Percentiles rank a stretch among this genome's conserved stretches.
Evolutionary conservation across 2,113 vertebrate genomes (phyloP).

Genomic region (Aspiorhynchus laticeps): DNA sequence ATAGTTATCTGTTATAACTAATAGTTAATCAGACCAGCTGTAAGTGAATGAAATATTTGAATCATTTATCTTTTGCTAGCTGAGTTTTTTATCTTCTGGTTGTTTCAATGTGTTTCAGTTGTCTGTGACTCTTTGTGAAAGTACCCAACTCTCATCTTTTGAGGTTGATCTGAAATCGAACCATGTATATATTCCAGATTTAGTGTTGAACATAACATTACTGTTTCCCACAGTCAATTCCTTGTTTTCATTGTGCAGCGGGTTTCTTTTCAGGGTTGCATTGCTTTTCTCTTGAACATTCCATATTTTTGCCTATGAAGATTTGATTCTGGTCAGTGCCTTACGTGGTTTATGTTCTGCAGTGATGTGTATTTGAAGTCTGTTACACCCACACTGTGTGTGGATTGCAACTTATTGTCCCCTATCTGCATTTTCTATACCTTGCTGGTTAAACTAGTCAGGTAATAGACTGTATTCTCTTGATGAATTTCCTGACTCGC

Average conservation of each 20-base stretch:
- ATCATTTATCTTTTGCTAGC: background rate
- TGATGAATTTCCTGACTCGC: background rate
- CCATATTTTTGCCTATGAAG: background rate
- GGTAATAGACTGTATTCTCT: background rate
- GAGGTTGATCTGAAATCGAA: background rate
- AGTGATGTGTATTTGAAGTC: background rate
- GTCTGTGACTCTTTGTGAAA: background rate
- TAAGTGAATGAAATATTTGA: background rate
- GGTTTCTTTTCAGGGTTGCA: background rate
- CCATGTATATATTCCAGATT: background rate
- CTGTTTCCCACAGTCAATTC: background rate
- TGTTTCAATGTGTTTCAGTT: background rate
- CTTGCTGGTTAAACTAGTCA: slow-evolving; percentile 9
- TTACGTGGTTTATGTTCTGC: background rate
- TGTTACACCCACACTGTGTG: slow-evolving; percentile 34
- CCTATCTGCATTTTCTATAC: background rate
- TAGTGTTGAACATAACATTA: background rate
- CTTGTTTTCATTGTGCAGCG: background rate
- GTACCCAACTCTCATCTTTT: background rate
- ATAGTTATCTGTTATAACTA: background rate
- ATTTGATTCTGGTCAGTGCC: slow-evolving; percentile 4
- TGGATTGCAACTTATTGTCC: background rate
- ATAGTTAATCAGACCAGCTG: background rate
- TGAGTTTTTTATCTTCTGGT: background rate
- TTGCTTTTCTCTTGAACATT: slow-evolving; percentile 2